These are phyloP conservation scores for Stictocephala bisonia DNA, from an alignment of 2,888 invertebrate genomes.

Conservation along the genomic window DNA sequence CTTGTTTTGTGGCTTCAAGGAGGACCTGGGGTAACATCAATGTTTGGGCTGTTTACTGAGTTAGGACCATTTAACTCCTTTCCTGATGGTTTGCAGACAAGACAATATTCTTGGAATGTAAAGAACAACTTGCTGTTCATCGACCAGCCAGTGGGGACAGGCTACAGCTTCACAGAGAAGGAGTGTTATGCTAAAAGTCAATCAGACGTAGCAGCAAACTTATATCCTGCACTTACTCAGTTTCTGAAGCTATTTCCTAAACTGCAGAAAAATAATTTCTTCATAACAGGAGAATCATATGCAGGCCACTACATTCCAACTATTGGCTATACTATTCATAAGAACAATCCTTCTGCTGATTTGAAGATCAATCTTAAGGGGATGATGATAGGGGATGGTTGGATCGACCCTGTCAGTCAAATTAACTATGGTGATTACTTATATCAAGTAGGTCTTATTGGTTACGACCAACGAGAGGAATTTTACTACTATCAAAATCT, in stretches of 20 bases:
- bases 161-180: slow-evolving; percentile 73
- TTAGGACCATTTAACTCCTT: slow-evolving; percentile 67
- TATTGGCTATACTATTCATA: slow-evolving; percentile 77
- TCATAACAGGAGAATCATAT: slow-evolving; percentile 90
- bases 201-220: slow-evolving; percentile 69
- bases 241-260: slow-evolving; percentile 86
- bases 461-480: slow-evolving; percentile 69
- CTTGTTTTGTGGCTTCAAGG: slow-evolving; percentile 71
- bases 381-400: slow-evolving; percentile 80
- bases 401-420: slow-evolving; percentile 83
- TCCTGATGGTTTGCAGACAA: slow-evolving; percentile 45
- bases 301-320: slow-evolving; percentile 86
- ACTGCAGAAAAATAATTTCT: slow-evolving; percentile 79
- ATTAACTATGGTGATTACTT: slow-evolving; percentile 82
- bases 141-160: slow-evolving; percentile 75
- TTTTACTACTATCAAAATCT: slow-evolving; percentile 68
- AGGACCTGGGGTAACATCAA: slow-evolving; percentile 69
- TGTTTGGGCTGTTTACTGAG: slow-evolving; percentile 71
- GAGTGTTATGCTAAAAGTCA: slow-evolving; percentile 70
- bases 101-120: slow-evolving; percentile 71
- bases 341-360: slow-evolving; percentile 70
- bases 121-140: slow-evolving; percentile 72
- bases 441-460: slow-evolving; percentile 74
- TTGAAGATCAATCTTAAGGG: slow-evolving; percentile 71
- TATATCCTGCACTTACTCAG: slow-evolving; percentile 80